Conservation (phyloP, 1,140 invertebrate genomes). For the Ceratina calcarata region DNA sequence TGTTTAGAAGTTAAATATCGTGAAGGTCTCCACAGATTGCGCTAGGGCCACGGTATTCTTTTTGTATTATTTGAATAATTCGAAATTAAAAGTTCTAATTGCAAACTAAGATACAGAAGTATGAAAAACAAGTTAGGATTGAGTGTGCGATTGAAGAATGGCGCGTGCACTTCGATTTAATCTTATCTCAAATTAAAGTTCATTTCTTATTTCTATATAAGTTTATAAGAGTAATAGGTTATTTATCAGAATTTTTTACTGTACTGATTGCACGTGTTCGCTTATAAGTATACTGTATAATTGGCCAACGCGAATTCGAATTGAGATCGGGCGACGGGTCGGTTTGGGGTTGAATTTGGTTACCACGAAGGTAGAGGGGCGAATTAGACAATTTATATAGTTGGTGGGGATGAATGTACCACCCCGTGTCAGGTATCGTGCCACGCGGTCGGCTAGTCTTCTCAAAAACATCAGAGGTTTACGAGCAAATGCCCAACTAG, state of each 20-base stretch:
- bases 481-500: neutral
- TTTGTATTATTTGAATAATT: too few relatives aligned
- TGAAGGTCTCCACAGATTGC: neutral
- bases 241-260: too few relatives aligned
- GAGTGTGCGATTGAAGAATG: too few relatives aligned
- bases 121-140: too few relatives aligned
- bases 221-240: too few relatives aligned
- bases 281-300: too few relatives aligned
- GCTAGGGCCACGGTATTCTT: neutral
- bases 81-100: too few relatives aligned
- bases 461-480: slow-evolving; percentile 69
- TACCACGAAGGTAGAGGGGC: slow-evolving; percentile 20
- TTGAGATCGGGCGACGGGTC: slow-evolving; percentile 18
- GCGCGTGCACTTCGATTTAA: too few relatives aligned
- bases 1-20: neutral
- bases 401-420: slow-evolving; percentile 69
- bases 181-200: too few relatives aligned
- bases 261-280: too few relatives aligned
- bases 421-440: slow-evolving; percentile 72
- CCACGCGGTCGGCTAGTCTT: slow-evolving; percentile 71
- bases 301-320: neutral
- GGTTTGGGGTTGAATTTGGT: slow-evolving; percentile 21
- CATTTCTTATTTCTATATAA: too few relatives aligned
- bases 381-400: neutral
- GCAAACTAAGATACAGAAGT: too few relatives aligned